Evolutionary conservation across 1,140 invertebrate genomes (phyloP), one percentile per base, ranked within the genome.

Genomic region (Copidosoma floridanum): DNA sequence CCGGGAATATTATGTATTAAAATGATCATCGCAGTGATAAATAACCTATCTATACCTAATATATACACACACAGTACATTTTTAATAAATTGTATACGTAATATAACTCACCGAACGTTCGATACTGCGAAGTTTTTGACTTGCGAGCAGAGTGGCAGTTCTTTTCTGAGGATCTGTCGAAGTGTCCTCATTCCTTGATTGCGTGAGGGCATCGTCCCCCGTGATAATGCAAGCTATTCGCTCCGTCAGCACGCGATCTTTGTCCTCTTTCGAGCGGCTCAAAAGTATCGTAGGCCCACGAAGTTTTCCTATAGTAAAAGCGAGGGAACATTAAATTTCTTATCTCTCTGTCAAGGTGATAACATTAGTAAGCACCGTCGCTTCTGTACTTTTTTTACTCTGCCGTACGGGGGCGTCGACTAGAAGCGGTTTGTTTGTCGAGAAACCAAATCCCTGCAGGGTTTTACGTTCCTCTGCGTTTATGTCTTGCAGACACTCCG

Each of bases 161-260:
- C 68, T 65, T 56, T 51, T 23, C 18, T 20, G 21, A 26, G 7
- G 16, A 46, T 43, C 3, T 7, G 7, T 47, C 52, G 63, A 11
- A 46, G 16, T 44, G 50, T 52, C 27, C n/a, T n/a, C n/a, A n/a
- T n/a, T 50, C 63, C 18, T 18, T 18, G 48, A 16, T 70, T 77
- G 74, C 48, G 71, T 75, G 46, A 73, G 48, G 20, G 63, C 63
- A 56, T 75, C 72, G 52, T 71, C 70, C 38, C 68, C 74, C 29
- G 80, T 72, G 47, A 82, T 63, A 61, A 80, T 65, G 40, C 77
- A 73, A 46, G 75, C 76, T 58, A 82, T 80, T 74, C 71, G 82
- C 64, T 83, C 81, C 55, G 79, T 74, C 57, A 82, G 67, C n/a
- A 82, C 68, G 32, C 72, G 69, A 51, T 78, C 73, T 57, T 74